These are phyloP conservation scores for Telmatochromis bifrenatus DNA, from an alignment of 2,113 vertebrate genomes.

Conservation along the genomic window DNA sequence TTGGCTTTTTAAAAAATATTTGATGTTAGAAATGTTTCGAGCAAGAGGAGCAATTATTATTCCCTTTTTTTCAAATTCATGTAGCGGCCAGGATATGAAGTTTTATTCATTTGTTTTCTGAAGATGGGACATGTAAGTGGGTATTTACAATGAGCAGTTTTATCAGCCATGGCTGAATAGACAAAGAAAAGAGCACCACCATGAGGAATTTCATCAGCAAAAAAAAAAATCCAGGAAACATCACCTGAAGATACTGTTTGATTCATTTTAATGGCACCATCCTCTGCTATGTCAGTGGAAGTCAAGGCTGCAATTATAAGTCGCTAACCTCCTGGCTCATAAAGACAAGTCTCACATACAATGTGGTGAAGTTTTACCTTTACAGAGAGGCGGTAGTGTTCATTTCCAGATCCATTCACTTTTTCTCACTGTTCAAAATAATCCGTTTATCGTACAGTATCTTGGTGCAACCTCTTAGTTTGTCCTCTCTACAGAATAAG, in stretches of 20 bases:
- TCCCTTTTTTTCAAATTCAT: neutral
- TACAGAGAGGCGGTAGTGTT: neutral
- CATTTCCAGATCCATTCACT: neutral
- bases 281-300: neutral
- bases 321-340: rapidly evolving
- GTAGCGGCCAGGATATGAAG: neutral
- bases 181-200: neutral
- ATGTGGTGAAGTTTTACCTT: neutral
- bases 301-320: neutral
- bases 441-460: rapidly evolving
- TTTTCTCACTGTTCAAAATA: neutral
- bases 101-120: neutral
- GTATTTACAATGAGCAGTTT: neutral
- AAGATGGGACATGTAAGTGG: neutral
- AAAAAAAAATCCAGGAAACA: neutral
- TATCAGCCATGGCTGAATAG: neutral
- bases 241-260: neutral
- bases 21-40: rapidly evolving
- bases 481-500: neutral
- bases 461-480: neutral
- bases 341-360: neutral
- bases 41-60: neutral
- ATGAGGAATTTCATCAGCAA: neutral
- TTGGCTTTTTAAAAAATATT: neutral
- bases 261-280: neutral